Evolutionary conservation across 1,140 invertebrate species (phyloP).

Genomic region (Globodera ellingtonae): DNA sequence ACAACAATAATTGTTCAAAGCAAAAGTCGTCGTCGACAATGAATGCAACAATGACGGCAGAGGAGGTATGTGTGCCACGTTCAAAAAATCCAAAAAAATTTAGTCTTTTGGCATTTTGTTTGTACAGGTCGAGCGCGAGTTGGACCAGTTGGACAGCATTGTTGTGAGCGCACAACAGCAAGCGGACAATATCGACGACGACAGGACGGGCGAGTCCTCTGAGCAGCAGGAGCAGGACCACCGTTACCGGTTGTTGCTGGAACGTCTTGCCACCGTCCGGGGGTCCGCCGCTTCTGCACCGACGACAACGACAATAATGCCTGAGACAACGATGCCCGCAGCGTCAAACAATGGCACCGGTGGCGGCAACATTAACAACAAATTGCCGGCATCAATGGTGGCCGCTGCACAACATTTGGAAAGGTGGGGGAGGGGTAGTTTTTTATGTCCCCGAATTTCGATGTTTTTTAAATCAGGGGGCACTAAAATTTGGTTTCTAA

Average conservation of each 20-base stretch:
- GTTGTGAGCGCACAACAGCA: neutral
- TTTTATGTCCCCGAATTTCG: neutral
- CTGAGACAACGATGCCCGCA: neutral
- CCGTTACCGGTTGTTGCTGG: neutral
- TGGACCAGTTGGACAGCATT: constrained; percentile 10
- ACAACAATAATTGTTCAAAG: constrained; percentile 7
- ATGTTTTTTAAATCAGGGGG: neutral
- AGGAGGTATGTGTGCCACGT: constrained; percentile 14
- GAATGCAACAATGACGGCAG: neutral
- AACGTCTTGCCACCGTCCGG: neutral
- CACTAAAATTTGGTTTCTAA: neutral
- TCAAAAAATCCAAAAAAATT: neutral
- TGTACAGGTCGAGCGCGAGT: neutral
- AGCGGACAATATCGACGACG: neutral
- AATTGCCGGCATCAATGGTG: constrained; percentile 1
- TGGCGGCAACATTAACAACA: neutral
- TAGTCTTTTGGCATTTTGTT: too few relatives aligned
- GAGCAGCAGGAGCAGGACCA: neutral
- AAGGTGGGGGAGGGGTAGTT: neutral
- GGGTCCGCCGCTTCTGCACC: neutral
- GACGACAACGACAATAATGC: too few relatives aligned
- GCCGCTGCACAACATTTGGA: neutral
- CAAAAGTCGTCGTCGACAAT: neutral
- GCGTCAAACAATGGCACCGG: neutral
- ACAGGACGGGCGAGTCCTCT: neutral